Evolutionary conservation across 2,888 invertebrate species (phyloP), one percentile per base, ranked within the genome.

Genomic region (Nomada ruficornis): DNA sequence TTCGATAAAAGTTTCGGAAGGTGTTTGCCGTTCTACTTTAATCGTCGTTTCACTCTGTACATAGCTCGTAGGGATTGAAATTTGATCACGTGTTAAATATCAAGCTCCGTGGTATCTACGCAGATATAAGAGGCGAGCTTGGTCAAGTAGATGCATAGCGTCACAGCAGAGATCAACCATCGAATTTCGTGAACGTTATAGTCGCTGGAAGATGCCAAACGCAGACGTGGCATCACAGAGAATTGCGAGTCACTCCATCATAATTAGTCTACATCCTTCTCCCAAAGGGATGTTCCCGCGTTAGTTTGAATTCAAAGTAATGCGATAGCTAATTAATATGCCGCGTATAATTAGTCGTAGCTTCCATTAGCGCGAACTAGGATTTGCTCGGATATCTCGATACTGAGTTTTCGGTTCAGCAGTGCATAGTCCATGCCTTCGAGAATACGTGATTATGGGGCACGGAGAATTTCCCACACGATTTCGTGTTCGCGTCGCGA

Each of bases 301-400:
- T 83, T 86, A 83, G 82, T 80, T 83, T 78, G 80, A 79, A 82
- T 88, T 86, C 87, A 79, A 86, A 88, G 80, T 84, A 87, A 86
- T 70, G 80, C 86, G 83, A 89, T 88, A 82, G 87, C 69, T 86
- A 83, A 88, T 86, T 88, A 87, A 88, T 88, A 84, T 84, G 69
- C 62, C 68, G 62, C 65, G 82, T 81, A 77, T 88, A 88, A 88
- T 88, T 87, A 88, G 79, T 80, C 77, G 73, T 67, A 26, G 69
- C 64, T 54, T 67, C 57, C 78, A 73, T 86, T 87, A 84, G 77
- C 50, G 67, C 47, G 29, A 57, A 63, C 75, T 50, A 50, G 79
- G 75, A 82, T 87, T 81, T 57, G 29, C 60, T n/a, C 18, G 23
- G 63, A 52, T 74, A n/a, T 50, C 18, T 29, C 11, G 47, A 10